These are phyloP conservation scores for Catalaphyllia jardinei DNA, from an alignment of 64 coral and sea anemone genomes.

Conservation along the genomic window DNA sequence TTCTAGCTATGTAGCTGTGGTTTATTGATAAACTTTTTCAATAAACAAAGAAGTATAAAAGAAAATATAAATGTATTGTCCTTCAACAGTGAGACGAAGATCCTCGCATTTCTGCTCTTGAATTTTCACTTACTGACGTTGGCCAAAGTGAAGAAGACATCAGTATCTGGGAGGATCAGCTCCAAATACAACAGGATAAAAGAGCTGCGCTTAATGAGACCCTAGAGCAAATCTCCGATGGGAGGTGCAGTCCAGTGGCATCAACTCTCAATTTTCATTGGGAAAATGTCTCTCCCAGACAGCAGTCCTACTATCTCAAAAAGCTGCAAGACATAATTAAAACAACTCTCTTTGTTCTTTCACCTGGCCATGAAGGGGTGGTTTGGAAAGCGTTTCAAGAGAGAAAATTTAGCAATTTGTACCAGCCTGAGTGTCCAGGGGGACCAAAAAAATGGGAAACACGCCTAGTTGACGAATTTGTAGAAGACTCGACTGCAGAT, in stretches of 20 bases:
- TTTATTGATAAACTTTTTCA: neutral
- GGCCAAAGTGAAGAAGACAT: neutral
- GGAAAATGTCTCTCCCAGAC: too few species aligned
- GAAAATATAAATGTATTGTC: neutral
- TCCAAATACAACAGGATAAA: slow-evolving; percentile 27
- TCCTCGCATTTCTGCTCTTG: neutral
- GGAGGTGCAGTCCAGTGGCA: too few species aligned
- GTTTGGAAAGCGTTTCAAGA: slow-evolving; percentile 36
- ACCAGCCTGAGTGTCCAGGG: neutral
- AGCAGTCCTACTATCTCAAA: too few species aligned
- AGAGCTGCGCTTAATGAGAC: neutral
- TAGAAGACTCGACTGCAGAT: too few species aligned
- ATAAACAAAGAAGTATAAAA: neutral
- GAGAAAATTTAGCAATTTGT: slow-evolving; percentile 4
- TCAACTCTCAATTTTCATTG: too few species aligned
- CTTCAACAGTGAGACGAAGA: neutral
- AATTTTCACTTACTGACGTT: neutral
- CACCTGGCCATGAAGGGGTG: slow-evolving; percentile 50
- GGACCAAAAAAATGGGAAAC: too few species aligned
- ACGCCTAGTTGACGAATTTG: too few species aligned
- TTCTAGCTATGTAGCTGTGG: neutral
- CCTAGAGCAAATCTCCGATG: too few species aligned
- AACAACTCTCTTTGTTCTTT: slow-evolving; percentile 29
- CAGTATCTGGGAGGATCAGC: slow-evolving; percentile 56
- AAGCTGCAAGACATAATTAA: slow-evolving; percentile 48